Base-by-base conservation (phyloP, 2,113 vertebrate species). In the Epinephelus moara region DNA sequence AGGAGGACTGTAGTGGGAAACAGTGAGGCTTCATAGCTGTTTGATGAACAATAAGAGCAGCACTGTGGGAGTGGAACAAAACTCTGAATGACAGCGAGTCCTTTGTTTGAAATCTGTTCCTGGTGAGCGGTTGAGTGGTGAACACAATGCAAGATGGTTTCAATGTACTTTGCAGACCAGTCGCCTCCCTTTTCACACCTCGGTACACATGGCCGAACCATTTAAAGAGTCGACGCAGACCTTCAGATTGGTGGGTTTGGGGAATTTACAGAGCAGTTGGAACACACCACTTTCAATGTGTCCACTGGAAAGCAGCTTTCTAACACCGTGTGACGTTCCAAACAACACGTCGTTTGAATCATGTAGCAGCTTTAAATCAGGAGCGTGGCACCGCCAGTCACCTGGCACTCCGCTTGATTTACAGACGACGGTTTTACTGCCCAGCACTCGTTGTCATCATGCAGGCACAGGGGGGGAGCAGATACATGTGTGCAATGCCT, bases 381-480 rank as follows among this genome's bases (percentile, higher is more conserved):
- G 12, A 67, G 62, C 2, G n/a, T 18, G 69, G 68, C 76, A 85
- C 75, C 33, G n/a, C 27, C 66, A 53, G 75, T 91, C 89, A 93
- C 84, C 87, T 88, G 84, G 88, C 80, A 59, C 80, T 84, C 61
- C 2, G 14, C 67, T 70, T 90, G 85, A 93, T 88, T 89, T 86
- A 86, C 73, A 85, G 57, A 80, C 37, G 63, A 70, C 19, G 40
- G 66, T 60, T 93, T 91, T 70, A 93, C 71, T 81, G 81, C 81
- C 53, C 70, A 33, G 75, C 60, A 25, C 80, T 80, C 55, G 19
- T 17, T 70, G 60, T 86, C 85, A 74, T 82, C 72, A 71, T 9
- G 45, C 33, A 71, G 53, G 37, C 70, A 64, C 11, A 18, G 21
- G 25, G 75, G 61, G 21, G 25, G 75, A 57, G 61, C 45, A 70